phyloP scores from a whole-genome alignment of 2,888 invertebrate species.

The Yponomeuta malinellus region DNA sequence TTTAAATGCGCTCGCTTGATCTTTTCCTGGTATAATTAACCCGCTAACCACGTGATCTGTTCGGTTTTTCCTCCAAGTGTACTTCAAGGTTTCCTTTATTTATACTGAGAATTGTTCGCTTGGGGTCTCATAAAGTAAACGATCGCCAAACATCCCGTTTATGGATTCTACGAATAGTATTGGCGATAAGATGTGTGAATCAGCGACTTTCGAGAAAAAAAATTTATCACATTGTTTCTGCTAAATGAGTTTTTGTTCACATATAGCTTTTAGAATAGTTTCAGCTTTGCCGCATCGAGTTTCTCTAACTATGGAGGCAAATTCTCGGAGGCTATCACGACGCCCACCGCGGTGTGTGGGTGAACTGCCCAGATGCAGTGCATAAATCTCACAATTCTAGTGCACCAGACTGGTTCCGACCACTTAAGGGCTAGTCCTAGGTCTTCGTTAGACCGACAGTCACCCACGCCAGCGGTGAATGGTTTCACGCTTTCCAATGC shows the following conservation, averaged over 20 bases:
- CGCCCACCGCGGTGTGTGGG: slow-evolving; percentile 33
- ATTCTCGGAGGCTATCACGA: slow-evolving; percentile 30
- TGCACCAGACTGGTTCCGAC: slow-evolving; percentile 9
- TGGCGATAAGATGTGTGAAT: no score
- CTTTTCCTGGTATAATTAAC: neutral
- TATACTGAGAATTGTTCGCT: slow-evolving; percentile 23
- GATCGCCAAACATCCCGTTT: slow-evolving; percentile 16
- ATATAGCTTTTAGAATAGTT: neutral
- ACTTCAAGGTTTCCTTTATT: slow-evolving; percentile 27
- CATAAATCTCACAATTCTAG: slow-evolving; percentile 18
- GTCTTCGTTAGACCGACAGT: slow-evolving; percentile 26
- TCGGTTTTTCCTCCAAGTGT: neutral
- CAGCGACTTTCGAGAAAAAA: no score
- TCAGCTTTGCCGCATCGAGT: neutral
- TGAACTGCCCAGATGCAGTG: slow-evolving; percentile 24
- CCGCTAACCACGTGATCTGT: neutral
- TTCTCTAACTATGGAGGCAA: slow-evolving; percentile 9
- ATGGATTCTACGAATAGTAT: neutral
- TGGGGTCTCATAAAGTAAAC: slow-evolving; percentile 33
- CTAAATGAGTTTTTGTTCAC: neutral
- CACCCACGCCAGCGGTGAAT: slow-evolving; percentile 41
- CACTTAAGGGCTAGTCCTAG: slow-evolving; percentile 20
- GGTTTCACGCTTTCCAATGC: slow-evolving; percentile 45
- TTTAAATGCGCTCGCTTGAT: slow-evolving; percentile 3
- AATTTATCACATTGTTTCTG: no score